Evolutionary conservation across 2,888 invertebrate species (phyloP), one percentile per base, ranked within the genome.

Genomic region (Parnassius glacialis): DNA sequence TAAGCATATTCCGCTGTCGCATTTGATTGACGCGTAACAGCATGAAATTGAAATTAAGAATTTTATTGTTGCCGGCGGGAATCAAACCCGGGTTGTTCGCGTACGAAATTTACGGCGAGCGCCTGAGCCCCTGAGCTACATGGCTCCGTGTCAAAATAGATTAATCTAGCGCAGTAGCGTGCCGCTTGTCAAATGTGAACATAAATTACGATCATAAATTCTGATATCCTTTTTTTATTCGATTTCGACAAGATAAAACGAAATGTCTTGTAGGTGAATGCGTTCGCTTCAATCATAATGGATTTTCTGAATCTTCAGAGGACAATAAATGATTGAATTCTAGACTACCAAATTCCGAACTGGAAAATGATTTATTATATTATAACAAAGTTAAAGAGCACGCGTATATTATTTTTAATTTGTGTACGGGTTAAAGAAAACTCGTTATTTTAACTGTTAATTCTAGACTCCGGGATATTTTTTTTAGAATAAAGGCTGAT

Each of bases 191-290:
- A 73, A 69, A 73, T 57, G 45, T 44, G 64, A 78, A 81, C 77
- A 74, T 34, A 34, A 75, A 79, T 79, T 69, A 72, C 76, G 58
- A 59, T 64, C 73, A 76, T 79, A 74, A 76, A 79, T 78, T 72
- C 60, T 63, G 67, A 59, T 55, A 61, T 57, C 57, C 66, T 69
- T 75, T 74, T 72, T 75, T 71, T 72, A 74, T 72, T 65, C 54
- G 65, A 71, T 68, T 61, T 67, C 59, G 66, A 65, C 65, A 68
- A 67, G 70, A 70, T 72, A 67, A 73, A 74, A 73, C 74, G 73
- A 75, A 72, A 47, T 70, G 64, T 70, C 62, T 34, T 20, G 16
- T 25, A 47, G 52, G 52, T 47, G 62, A 57, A 59, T 63, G 54
- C 52, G 54, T 45, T 65, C 45, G 53, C 41, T 50, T 64, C 59